Evolutionary conservation across 1,140 invertebrate species (phyloP), one percentile per base, ranked within the genome.

Genomic region (Oscheius sp.): DNA sequence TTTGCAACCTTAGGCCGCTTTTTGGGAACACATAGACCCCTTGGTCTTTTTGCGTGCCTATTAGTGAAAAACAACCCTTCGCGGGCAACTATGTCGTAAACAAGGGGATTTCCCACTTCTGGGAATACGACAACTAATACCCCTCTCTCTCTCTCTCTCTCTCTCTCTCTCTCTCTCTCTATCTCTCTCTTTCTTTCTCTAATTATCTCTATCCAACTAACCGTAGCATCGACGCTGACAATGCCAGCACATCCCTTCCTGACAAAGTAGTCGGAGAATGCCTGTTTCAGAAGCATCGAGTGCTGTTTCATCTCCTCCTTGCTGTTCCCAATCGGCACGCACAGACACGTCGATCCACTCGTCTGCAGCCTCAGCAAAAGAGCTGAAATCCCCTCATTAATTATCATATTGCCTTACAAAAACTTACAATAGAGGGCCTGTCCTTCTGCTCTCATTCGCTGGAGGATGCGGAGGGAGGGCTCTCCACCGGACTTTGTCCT

Each of bases 391-490:
- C n/a, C n/a, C 7, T 55, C 23, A 55, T 55, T 55, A 15, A 55
- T 42, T n/a, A 10, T 10, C 38, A 10, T 42, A 10, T 42, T 42
- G 10, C 38, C 10, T 42, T 10, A 42, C n/a, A n/a, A 42, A 42
- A 13, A 55, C 49, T 55, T 4, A 55, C 49, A 26, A 55, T 55
- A 55, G 28, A 55, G 49, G 28, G 15, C 23, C 7, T 55, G 15
- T 55, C 49, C 49, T 55, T 55, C 49, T 13, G 49, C 49, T 26
- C 28, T 55, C 49, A 55, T 55, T 4, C 49, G 49, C 49, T 55
- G 49, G 15, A 15, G 15, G 23, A 55, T 55, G 15, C 49, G 7
- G 7, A 55, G 7, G 4, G 49, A 13, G 7, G 49, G 49, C 15
- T 55, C 49, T 26, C 23, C 4, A 13, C 28, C 23, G 7, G 23